Base-by-base conservation (phyloP, 2,888 invertebrate species). In the Oxycera nigricornis region DNA sequence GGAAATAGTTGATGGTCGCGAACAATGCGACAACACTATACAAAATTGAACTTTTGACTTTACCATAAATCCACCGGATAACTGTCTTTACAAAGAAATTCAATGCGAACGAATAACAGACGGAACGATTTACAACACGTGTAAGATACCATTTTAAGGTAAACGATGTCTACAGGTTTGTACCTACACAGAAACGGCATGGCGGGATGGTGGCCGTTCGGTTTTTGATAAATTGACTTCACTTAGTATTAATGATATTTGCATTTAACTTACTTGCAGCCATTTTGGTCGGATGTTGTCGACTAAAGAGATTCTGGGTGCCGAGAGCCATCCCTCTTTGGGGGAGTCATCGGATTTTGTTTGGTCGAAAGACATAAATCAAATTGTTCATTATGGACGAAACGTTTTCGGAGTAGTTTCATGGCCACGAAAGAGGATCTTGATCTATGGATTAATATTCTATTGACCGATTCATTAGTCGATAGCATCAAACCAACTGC, bases 1-100 rank as follows among this genome's bases (percentile, higher is more conserved):
- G 52, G 55, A 70, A 55, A 52, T 52, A 35, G 70, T 52, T 52
- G 65, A 65, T 30, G 41, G 68, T 30, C 52, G 31, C 70, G 28
- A 55, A 70, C 70, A 70, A 70, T 70, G 70, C 52, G 70, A 70
- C 70, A 70, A 70, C 70, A 70, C 70, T 70, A 52, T 70, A n/a
- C n/a, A 31, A 70, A 35, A 52, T 31, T 70, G 70, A 70, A 70
- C 70, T 52, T 70, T 70, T 70, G 70, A 70, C 70, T 52, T 70
- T 52, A 55, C 70, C 52, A 70, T 70, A 70, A 70, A 70, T 70
- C 55, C 22, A 52, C 55, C 55, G 26, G 70, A 28, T 70, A 70
- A 70, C 70, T 70, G 70, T 70, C 70, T 70, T 70, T 70, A 22
- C 9, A 68, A 46, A 68, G 52, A 52, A 70, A 70, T 52, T 52